Base-by-base conservation (phyloP, 2,888 invertebrate genomes). In the Callimorpha dominula region DNA sequence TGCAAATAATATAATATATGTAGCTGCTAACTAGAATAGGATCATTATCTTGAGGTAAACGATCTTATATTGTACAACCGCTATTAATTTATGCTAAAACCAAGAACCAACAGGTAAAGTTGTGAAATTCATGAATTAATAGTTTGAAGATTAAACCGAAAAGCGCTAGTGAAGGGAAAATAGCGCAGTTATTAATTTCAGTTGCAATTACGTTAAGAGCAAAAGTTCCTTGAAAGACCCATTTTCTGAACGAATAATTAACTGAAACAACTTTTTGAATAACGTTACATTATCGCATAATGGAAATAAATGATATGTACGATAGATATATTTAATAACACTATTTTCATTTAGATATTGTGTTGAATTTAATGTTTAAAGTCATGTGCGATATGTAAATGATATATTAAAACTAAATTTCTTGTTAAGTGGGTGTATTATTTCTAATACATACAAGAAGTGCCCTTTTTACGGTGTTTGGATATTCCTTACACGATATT, bases 111-210 rank as follows among this genome's bases (percentile, higher is more conserved):
- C 80, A 78, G 81, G 79, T 81, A 72, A 80, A 76, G 69, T 78
- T 74, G 70, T 71, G 74, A 75, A 74, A 69, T 75, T 80, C 73
- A 71, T 70, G 46, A 71, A 76, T 75, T 76, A 68, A 78, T 76
- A 75, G 77, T 75, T 71, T 65, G 64, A 60, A 83, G 80, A 80
- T 86, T 82, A 76, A 78, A 76, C 76, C 52, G 69, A 81, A 79
- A 83, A 80, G 76, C 84, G 80, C 79, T 80, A 73, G 74, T 77
- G 72, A 81, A 79, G 77, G 77, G 80, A 81, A 84, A 80, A 85
- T 81, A 78, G 80, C 70, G 68, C 84, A 85, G 80, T 81, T 87
- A 80, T 85, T 84, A 77, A 81, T 75, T 78, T 72, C 67, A 76
- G 69, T 78, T 71, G 77, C 78, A 69, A 77, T 82, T 81, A 78